Evolutionary conservation across 2,888 invertebrate genomes (phyloP), one percentile per base, ranked within the genome.

Genomic region (Mallateleia sp.): DNA sequence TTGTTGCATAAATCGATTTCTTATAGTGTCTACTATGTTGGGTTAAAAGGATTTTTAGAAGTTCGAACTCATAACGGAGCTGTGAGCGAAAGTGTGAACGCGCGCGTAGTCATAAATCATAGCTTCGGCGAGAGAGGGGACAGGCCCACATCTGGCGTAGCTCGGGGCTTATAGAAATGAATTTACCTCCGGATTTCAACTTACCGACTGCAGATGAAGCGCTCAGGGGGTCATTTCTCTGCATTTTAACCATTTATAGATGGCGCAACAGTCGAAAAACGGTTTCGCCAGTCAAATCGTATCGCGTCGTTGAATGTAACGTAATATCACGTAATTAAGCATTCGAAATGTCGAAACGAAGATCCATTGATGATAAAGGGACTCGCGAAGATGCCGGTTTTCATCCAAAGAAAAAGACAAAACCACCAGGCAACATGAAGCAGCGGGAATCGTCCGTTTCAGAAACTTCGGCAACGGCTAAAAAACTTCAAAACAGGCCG

Each of bases 371-470:
- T 71, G 42, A 54, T 25, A 71, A 71, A 71, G 56, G 71, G 56
- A 71, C 24, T 42, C 28, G 56, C 56, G 42, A 71, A 56, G 71
- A 56, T 56, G 45, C 8, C 25, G 42, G 56, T 71, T 71, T 56
- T 71, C 56, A 71, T 71, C 54, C 42, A 56, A 71, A 42, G 56
- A 71, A 71, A 71, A 71, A 71, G 56, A 56, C 22, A 42, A 56
- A 71, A 56, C 71, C 71, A 42, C 56, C 71, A 56, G 56, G 71
- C 54, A 71, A 71, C 54, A 71, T 71, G 71, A 71, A 24, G 38
- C 56, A 54, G 56, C 71, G 71, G 24, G 56, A 38, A 38, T 18
- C 56, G 54, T 54, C 24, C 71, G 28, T 45, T 38, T 38, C 56
- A 28, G 56, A 71, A 56, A 71, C 71, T 24, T 25, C 56, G 56